A percentile compares a stretch with the other conserved stretches of the same genome.
These are phyloP conservation scores for Drosophila arizonae DNA, from an alignment of 1,140 invertebrate genomes.

Conservation along the genomic window DNA sequence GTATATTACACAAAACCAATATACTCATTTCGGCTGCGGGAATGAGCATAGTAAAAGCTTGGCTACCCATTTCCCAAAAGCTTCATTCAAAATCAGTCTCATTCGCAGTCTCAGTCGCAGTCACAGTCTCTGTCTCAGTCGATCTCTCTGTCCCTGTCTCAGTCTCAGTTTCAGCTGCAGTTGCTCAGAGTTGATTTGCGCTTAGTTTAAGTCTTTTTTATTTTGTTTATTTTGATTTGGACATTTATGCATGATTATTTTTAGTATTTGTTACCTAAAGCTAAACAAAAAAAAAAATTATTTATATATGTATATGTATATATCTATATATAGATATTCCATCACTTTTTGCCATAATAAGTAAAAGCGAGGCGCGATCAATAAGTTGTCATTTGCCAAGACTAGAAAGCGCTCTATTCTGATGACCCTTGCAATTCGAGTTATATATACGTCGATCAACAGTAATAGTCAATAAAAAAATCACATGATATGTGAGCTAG, in stretches of 20 bases:
- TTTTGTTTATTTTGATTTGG: constrained; percentile 52
- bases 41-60: too few species aligned
- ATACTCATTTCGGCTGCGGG: too few species aligned
- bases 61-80: too few species aligned
- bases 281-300: constrained; percentile 51
- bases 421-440: too few species aligned
- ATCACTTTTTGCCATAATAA: constrained; percentile 15
- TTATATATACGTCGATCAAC: too few species aligned
- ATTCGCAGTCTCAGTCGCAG: too few species aligned
- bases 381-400: not conserved
- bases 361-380: constrained; percentile 1
- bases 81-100: too few species aligned
- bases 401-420: not conserved
- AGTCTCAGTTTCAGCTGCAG: not conserved
- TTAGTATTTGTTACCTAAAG: constrained; percentile 25
- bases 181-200: not conserved
- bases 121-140: too few species aligned
- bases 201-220: constrained; percentile 53
- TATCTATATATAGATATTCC: not conserved
- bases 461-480: too few species aligned
- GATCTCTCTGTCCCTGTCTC: too few species aligned
- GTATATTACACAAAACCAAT: too few species aligned
- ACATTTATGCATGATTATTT: constrained; percentile 52
- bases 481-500: too few species aligned
- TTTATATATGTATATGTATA: not conserved